phyloP scores from a whole-genome alignment of 2,797 vertebrate genomes.

The Sternarchorhynchus goeldii region DNA sequence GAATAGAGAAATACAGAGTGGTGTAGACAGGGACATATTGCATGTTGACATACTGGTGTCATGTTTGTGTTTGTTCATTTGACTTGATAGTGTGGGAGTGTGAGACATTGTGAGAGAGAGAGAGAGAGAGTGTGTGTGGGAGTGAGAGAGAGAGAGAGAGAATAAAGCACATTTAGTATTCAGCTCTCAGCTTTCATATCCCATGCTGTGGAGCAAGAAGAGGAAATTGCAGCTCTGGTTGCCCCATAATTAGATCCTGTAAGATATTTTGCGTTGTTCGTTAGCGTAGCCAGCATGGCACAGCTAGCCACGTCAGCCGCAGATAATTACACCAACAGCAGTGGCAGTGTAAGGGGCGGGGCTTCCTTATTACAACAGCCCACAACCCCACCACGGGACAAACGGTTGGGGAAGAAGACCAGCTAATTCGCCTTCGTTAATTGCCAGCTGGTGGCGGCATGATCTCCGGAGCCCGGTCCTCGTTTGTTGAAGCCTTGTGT shows the following conservation, averaged over 20 bases:
- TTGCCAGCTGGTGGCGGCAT: slow-evolving; percentile 10
- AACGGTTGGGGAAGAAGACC: slow-evolving; percentile 26
- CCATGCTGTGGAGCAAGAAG: slow-evolving; percentile 27
- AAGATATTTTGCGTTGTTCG: slow-evolving; percentile 59
- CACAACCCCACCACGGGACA: slow-evolving; percentile 39
- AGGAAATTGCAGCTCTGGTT: slow-evolving; percentile 60
- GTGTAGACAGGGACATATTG: slow-evolving; percentile 7
- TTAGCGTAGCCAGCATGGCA: slow-evolving; percentile 24
- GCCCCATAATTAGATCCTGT: slow-evolving; percentile 57
- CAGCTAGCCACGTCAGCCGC: slow-evolving; percentile 29
- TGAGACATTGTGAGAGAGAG: not conserved
- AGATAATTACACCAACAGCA: slow-evolving; percentile 53
- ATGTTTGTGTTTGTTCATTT: slow-evolving; percentile 7
- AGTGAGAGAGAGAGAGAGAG: not conserved
- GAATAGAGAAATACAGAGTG: slow-evolving; percentile 12
- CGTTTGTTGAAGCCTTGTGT: slow-evolving; percentile 27
- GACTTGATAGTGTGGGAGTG: not conserved
- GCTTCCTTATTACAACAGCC: slow-evolving; percentile 41
- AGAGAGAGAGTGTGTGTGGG: not conserved
- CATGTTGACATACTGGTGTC: not conserved
- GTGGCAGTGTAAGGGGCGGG: slow-evolving; percentile 27
- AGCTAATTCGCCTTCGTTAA: slow-evolving; percentile 41
- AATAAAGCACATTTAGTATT: slow-evolving; percentile 45
- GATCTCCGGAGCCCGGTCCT: slow-evolving; percentile 21
- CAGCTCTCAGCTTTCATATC: slow-evolving; percentile 32